Evolutionary conservation across 1,140 invertebrate genomes (phyloP).

Genomic region (Penaeus chinensis): DNA sequence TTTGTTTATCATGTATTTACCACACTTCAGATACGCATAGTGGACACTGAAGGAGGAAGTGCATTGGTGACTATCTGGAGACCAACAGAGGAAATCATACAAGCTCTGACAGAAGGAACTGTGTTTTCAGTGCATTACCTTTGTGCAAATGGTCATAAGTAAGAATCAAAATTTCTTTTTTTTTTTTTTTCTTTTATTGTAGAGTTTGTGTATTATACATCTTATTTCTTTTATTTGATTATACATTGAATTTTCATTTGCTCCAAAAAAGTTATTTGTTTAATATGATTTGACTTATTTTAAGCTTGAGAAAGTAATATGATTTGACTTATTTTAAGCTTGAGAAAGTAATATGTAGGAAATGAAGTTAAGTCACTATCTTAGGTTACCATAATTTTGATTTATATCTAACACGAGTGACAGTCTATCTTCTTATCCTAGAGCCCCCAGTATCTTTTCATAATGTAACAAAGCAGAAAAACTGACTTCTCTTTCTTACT

Average conservation of each 20-base stretch:
- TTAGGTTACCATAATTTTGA: no score
- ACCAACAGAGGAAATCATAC: conserved; percentile 25
- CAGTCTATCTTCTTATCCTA: not conserved
- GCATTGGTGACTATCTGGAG: conserved; percentile 44
- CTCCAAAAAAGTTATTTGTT: no score
- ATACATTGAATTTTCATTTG: not conserved
- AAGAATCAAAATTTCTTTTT: not conserved
- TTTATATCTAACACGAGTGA: not conserved
- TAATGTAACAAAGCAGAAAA: not conserved
- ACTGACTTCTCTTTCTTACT: not conserved
- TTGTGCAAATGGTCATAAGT: conserved; percentile 30
- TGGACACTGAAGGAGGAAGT: conserved; percentile 21
- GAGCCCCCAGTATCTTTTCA: not conserved
- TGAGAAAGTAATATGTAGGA: no score
- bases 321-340: no score
- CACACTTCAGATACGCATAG: conserved; percentile 21
- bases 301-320: no score
- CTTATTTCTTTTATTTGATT: not conserved
- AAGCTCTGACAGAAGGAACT: conserved; percentile 17
- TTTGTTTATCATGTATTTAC: not conserved
- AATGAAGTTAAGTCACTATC: no score
- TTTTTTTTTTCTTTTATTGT: no score
- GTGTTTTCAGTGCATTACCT: conserved; percentile 29
- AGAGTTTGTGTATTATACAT: not conserved
- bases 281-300: no score